Evolutionary conservation across 2,888 invertebrate genomes (phyloP).

Genomic region (Pogonocherus hispidulus): DNA sequence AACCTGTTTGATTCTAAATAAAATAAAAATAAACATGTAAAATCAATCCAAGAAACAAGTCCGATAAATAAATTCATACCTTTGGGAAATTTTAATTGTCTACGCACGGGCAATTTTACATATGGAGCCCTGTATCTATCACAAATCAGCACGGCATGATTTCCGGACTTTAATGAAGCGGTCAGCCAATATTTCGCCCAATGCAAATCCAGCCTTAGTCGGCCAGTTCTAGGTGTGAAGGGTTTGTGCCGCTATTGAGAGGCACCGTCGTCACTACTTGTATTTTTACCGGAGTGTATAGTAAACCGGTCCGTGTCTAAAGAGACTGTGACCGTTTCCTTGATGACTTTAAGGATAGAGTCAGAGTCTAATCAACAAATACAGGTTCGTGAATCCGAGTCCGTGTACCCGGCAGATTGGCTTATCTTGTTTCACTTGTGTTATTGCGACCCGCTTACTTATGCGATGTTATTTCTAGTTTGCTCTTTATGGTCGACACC

Average conservation of each 20-base stretch:
- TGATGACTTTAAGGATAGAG: neutral
- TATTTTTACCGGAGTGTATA: conserved; percentile 45
- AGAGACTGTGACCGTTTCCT: conserved; percentile 44
- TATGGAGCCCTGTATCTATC: no score
- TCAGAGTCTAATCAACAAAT: conserved; percentile 48
- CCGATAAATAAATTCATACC: no score
- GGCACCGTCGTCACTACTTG: conserved; percentile 50
- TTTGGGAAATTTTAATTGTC: no score
- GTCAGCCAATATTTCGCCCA: conserved; percentile 38
- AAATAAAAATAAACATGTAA: no score
- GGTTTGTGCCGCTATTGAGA: conserved; percentile 49
- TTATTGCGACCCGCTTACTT: conserved; percentile 62
- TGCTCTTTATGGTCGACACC: conserved; percentile 60
- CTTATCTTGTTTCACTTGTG: conserved; percentile 62
- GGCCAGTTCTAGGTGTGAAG: conserved; percentile 46
- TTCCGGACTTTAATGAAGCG: conserved; percentile 16
- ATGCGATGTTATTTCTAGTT: conserved; percentile 57
- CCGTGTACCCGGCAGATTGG: conserved; percentile 61
- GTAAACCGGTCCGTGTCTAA: conserved; percentile 54
- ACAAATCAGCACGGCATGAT: neutral
- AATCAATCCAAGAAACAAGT: no score
- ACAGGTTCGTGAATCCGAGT: conserved; percentile 60
- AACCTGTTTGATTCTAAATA: no score
- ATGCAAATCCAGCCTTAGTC: conserved; percentile 52
- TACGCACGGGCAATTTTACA: no score